phyloP scores from a whole-genome alignment of 2,797 vertebrate species.

The Eupleurogrammus muticus region DNA sequence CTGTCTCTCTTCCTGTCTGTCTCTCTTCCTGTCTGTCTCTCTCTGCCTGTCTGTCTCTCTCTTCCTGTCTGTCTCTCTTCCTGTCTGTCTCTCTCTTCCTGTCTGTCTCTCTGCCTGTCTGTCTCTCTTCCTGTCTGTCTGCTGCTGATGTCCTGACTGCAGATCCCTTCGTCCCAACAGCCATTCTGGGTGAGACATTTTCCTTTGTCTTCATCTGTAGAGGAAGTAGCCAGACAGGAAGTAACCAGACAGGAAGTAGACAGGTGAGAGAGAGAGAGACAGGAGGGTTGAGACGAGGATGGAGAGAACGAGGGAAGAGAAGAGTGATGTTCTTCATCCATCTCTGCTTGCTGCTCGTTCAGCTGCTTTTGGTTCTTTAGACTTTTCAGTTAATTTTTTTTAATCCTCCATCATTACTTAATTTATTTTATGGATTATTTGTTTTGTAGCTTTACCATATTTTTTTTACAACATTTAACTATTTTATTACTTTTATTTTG shows the following conservation, averaged over 20 bases:
- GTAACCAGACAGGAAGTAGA: conserved; percentile 31
- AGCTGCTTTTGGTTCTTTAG: conserved; percentile 52
- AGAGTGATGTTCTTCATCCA: conserved; percentile 73
- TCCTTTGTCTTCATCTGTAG: conserved; percentile 61
- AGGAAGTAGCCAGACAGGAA: conserved; percentile 37
- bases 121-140: conserved; percentile 9
- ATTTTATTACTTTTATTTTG: neutral
- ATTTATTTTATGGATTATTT: neutral
- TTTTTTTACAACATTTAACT: neutral
- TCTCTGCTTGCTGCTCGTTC: conserved; percentile 77
- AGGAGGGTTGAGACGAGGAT: conserved; percentile 39
- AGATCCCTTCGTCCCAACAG: conserved; percentile 97
- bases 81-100: neutral
- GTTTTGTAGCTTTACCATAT: too few relatives aligned
- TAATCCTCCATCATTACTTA: neutral
- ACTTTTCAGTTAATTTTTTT: conserved; percentile 5
- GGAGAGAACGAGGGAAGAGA: conserved; percentile 53
- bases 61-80: neutral
- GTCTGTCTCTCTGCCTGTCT: neutral
- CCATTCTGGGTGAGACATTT: conserved; percentile 95
- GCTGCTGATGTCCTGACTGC: conserved; percentile 61
- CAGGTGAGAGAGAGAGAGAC: conserved; percentile 21
- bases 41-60: conserved; percentile 1
- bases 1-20: neutral
- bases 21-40: neutral